Evolutionary conservation across 2,888 invertebrate species (phyloP).

Genomic region (Kuschelorhynchus macadamiae): DNA sequence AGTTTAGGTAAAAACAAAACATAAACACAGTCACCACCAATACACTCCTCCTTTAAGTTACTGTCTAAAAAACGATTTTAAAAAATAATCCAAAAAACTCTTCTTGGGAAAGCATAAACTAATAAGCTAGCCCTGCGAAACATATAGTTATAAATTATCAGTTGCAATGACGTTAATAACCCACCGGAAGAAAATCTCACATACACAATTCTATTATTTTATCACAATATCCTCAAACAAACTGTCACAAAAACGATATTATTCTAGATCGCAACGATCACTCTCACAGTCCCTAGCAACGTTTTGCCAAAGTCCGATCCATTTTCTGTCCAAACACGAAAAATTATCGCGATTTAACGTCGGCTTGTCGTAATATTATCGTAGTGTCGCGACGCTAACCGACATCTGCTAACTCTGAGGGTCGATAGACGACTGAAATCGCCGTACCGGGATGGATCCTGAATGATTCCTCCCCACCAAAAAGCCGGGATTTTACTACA

Average conservation of each 20-base stretch:
- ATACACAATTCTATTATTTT: too few relatives aligned
- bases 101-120: too few relatives aligned
- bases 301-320: neutral
- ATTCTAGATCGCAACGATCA: neutral
- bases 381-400: constrained; percentile 24
- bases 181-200: too few relatives aligned
- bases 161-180: too few relatives aligned
- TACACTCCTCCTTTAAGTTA: too few relatives aligned
- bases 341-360: constrained; percentile 14
- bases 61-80: too few relatives aligned
- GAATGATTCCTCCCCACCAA: constrained; percentile 45
- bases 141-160: too few relatives aligned
- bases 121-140: too few relatives aligned
- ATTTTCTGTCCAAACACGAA: neutral
- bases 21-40: too few relatives aligned
- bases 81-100: too few relatives aligned
- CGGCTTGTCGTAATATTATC: constrained; percentile 24
- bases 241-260: neutral
- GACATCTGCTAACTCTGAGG: constrained; percentile 19
- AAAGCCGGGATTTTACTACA: constrained; percentile 41
- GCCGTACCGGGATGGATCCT: constrained; percentile 42
- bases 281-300: neutral
- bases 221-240: too few relatives aligned
- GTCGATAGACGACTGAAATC: constrained; percentile 41
- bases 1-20: constrained; percentile 5